Evolutionary conservation across 2,888 invertebrate genomes (phyloP).

Genomic region (Andrena fulva): DNA sequence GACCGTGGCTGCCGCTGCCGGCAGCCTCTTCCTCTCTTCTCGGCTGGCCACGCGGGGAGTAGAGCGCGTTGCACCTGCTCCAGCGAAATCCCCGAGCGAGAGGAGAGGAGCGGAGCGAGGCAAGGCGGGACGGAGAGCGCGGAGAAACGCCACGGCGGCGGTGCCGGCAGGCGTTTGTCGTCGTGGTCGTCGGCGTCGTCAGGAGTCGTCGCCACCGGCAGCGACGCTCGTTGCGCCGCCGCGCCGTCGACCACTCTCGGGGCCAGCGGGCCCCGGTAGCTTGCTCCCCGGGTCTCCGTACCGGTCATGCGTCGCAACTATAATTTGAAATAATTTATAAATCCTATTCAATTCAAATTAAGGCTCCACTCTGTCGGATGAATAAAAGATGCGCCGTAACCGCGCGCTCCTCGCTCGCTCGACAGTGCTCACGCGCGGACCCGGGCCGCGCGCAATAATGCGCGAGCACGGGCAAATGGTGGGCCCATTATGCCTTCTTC

Average conservation of each 20-base stretch:
- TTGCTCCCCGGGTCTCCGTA: slow-evolving; percentile 63
- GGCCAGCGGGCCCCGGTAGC: slow-evolving; percentile 56
- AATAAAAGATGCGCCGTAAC: slow-evolving; percentile 83
- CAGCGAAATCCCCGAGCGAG: slow-evolving; percentile 29
- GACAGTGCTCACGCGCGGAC: slow-evolving; percentile 52
- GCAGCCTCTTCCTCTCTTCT: neutral
- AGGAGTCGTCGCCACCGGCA: slow-evolving; percentile 51
- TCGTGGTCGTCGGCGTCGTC: slow-evolving; percentile 52
- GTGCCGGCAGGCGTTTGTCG: slow-evolving; percentile 34
- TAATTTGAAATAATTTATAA: slow-evolving; percentile 85
- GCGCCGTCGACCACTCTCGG: slow-evolving; percentile 1
- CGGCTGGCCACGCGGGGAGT: neutral
- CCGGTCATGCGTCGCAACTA: slow-evolving; percentile 83
- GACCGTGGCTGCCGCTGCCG: slow-evolving; percentile 14
- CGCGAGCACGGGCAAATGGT: slow-evolving; percentile 78
- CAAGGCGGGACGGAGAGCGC: slow-evolving; percentile 7
- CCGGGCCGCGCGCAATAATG: slow-evolving; percentile 66
- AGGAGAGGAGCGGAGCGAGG: neutral
- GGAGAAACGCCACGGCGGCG: neutral
- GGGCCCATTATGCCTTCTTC: slow-evolving; percentile 73
- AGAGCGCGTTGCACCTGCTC: slow-evolving; percentile 63
- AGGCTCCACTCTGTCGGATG: slow-evolving; percentile 85
- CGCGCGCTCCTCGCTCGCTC: slow-evolving; percentile 41
- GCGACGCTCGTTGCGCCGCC: slow-evolving; percentile 49
- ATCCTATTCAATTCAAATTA: slow-evolving; percentile 85